phyloP scores from a whole-genome alignment of 2,888 invertebrate species.

The Plebejus anna region DNA sequence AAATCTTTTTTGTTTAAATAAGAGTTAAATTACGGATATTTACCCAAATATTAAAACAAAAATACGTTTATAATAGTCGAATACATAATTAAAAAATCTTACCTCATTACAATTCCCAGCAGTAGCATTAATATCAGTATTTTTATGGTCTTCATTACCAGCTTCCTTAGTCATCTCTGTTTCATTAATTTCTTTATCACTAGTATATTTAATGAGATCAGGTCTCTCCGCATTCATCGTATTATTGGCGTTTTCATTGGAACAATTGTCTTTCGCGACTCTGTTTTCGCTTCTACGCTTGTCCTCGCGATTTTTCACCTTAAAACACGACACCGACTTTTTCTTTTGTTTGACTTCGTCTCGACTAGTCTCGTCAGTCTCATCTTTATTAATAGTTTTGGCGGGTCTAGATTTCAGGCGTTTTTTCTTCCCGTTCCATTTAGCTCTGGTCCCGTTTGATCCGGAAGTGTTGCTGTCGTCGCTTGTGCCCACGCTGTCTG shows the following conservation, averaged over 20 bases:
- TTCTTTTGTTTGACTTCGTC: constrained; percentile 64
- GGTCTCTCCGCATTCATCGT: constrained; percentile 59
- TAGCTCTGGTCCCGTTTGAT: constrained; percentile 43
- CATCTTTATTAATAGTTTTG: constrained; percentile 47
- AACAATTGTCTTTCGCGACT: constrained; percentile 65
- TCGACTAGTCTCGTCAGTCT: constrained; percentile 57
- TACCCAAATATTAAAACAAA: not conserved
- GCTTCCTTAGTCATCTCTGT: constrained; percentile 57
- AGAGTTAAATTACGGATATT: not conserved
- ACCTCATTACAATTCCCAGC: constrained; percentile 60
- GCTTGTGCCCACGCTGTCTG: constrained; percentile 64
- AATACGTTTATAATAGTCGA: not conserved
- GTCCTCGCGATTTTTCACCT: constrained; percentile 69
- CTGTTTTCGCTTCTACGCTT: constrained; percentile 64
- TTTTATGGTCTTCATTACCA: constrained; percentile 42
- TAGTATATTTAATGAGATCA: constrained; percentile 67
- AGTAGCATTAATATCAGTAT: constrained; percentile 59
- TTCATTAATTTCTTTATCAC: constrained; percentile 58
- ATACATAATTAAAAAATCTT: constrained; percentile 40
- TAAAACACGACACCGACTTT: constrained; percentile 73
- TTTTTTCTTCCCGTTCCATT: constrained; percentile 74
- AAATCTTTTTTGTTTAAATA: not conserved
- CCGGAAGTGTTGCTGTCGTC: constrained; percentile 65
- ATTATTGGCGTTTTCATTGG: constrained; percentile 69
- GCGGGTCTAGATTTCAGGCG: constrained; percentile 61